Conservation (phyloP, 1,140 invertebrate species). For the Holotrichia oblita region DNA sequence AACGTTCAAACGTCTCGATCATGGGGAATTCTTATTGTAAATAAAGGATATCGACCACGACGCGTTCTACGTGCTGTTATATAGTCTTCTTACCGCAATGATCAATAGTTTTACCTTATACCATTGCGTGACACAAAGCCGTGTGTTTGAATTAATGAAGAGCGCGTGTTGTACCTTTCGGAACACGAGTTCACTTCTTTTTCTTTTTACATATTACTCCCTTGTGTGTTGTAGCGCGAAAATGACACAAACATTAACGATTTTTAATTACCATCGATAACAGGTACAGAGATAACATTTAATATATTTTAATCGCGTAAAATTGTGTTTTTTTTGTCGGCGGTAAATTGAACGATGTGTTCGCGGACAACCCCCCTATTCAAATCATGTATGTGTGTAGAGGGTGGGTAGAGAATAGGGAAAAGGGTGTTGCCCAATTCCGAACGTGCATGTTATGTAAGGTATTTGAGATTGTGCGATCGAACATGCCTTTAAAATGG, state of each 20-base stretch:
- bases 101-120: conserved; percentile 33
- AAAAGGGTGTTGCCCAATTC: conserved; percentile 25
- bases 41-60: conserved; percentile 16
- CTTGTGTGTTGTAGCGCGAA: neutral
- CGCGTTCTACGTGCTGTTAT: neutral
- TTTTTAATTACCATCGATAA: neutral
- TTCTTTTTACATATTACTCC: conserved; percentile 8
- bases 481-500: conserved; percentile 5
- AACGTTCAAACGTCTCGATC: neutral
- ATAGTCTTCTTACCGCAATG: conserved; percentile 13
- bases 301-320: neutral
- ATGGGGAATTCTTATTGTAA: conserved; percentile 31
- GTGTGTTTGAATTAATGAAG: conserved; percentile 24
- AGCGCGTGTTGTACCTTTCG: conserved; percentile 2
- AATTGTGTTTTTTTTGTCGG: neutral
- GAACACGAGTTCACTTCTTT: neutral
- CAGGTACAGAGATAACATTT: neutral
- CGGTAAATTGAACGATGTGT: neutral
- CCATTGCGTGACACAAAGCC: conserved; percentile 15
- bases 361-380: neutral
- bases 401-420: neutral
- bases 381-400: conserved; percentile 4
- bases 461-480: neutral
- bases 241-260: neutral
- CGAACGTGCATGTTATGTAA: conserved; percentile 18